These are phyloP conservation scores for Phoebastria nigripes DNA, from an alignment of 2,797 vertebrate species.

Conservation along the genomic window DNA sequence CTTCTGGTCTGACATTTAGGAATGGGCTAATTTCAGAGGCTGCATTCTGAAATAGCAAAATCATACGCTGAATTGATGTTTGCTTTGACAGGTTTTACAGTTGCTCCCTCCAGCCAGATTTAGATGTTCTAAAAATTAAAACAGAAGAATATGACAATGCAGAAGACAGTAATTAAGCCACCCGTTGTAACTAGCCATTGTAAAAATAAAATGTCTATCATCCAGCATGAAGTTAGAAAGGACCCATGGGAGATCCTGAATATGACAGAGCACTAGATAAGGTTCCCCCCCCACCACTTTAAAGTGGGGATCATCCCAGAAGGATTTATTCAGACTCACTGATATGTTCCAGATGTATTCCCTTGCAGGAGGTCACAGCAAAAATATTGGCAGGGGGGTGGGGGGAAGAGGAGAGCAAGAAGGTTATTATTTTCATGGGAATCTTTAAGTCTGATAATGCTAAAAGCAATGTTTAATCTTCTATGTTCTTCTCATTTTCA, in stretches of 20 bases:
- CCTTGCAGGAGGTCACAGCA: neutral
- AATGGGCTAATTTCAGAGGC: neutral
- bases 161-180: neutral
- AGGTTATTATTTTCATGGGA: neutral
- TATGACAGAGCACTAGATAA: neutral
- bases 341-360: neutral
- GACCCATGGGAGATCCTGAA: neutral
- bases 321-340: neutral
- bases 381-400: neutral
- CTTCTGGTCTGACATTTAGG: neutral
- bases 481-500: neutral
- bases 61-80: neutral
- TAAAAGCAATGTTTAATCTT: neutral
- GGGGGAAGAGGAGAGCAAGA: neutral
- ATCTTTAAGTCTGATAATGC: neutral
- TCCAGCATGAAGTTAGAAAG: neutral
- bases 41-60: neutral
- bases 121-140: neutral
- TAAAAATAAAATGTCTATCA: neutral
- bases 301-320: neutral
- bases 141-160: neutral
- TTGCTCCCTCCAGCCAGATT: neutral
- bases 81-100: neutral
- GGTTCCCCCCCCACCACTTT: neutral
- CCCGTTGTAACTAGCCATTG: neutral